Percentiles rank a stretch among this genome's conserved stretches.
phyloP scores from a whole-genome alignment of 92 coral and sea anemone species.

The Bergia sp. region DNA sequence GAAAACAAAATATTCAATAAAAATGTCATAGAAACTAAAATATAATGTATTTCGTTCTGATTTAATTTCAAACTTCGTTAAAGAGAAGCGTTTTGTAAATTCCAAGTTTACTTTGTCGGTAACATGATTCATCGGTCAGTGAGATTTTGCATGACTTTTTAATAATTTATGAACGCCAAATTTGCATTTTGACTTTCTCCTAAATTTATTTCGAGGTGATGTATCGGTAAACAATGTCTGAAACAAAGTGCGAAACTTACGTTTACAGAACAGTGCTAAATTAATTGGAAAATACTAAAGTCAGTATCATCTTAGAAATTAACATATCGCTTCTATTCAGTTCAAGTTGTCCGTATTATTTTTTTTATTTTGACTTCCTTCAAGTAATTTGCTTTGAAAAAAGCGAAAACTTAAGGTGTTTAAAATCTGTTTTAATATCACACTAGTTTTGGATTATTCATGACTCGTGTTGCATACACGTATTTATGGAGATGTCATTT shows the following conservation, averaged over 20 bases:
- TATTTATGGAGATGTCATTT: background rate
- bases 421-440: background rate
- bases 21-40: background rate
- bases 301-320: background rate
- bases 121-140: slow-evolving; percentile 35
- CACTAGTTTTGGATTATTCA: background rate
- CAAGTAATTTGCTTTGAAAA: background rate
- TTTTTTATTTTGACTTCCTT: slow-evolving; percentile 14
- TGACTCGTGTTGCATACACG: background rate
- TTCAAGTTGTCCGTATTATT: background rate
- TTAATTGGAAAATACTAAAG: background rate
- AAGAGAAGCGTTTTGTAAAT: background rate
- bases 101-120: slow-evolving; percentile 21
- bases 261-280: slow-evolving; percentile 7
- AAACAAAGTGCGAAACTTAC: slow-evolving; percentile 28
- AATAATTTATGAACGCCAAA: slow-evolving; percentile 35
- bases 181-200: slow-evolving; percentile 42
- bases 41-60: background rate
- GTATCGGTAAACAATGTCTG: slow-evolving; percentile 16
- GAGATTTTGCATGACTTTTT: slow-evolving; percentile 44
- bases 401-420: background rate
- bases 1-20: background rate
- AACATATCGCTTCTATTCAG: background rate
- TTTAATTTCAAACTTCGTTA: background rate
- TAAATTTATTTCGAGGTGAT: slow-evolving; percentile 25